Evolutionary conservation across 2,888 invertebrate species (phyloP).

Genomic region (Troides aeacus): DNA sequence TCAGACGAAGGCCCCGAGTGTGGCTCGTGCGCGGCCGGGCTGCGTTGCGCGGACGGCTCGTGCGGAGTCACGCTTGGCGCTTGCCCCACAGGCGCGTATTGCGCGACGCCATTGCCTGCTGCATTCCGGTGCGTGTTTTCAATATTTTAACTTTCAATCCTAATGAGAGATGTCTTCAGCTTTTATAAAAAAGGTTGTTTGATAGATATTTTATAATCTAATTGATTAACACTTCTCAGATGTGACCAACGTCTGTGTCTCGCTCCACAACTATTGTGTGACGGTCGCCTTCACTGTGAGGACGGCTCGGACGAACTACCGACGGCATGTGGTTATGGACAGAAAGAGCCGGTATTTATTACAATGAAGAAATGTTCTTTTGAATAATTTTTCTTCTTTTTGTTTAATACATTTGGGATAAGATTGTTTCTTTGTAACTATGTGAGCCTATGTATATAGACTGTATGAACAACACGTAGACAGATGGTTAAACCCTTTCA

Average conservation of each 20-base stretch:
- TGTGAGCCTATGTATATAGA: too few relatives aligned
- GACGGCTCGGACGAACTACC: constrained; percentile 90
- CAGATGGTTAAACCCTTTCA: too few relatives aligned
- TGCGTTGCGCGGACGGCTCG: constrained; percentile 82
- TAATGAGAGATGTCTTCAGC: too few relatives aligned
- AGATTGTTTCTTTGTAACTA: too few relatives aligned
- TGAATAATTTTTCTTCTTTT: too few relatives aligned
- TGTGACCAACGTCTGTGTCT: constrained; percentile 88
- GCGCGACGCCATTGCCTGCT: constrained; percentile 61
- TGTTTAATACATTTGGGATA: too few relatives aligned
- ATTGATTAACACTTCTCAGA: constrained; percentile 37
- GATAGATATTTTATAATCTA: background rate
- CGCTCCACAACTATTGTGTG: constrained; percentile 84
- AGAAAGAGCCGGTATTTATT: constrained; percentile 52
- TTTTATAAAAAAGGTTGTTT: too few relatives aligned
- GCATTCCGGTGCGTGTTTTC: constrained; percentile 52
- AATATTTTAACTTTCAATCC: too few relatives aligned
- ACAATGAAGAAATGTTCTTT: too few relatives aligned
- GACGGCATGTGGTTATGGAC: constrained; percentile 77
- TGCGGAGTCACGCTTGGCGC: constrained; percentile 85
- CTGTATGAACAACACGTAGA: too few relatives aligned
- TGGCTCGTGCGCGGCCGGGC: constrained; percentile 62
- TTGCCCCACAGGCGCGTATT: constrained; percentile 75
- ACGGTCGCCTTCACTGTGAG: constrained; percentile 87
- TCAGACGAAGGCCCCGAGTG: constrained; percentile 80